Percentiles rank a stretch among this genome's conserved stretches.
phyloP scores from a whole-genome alignment of 2,113 vertebrate species.

The Puma concolor region DNA sequence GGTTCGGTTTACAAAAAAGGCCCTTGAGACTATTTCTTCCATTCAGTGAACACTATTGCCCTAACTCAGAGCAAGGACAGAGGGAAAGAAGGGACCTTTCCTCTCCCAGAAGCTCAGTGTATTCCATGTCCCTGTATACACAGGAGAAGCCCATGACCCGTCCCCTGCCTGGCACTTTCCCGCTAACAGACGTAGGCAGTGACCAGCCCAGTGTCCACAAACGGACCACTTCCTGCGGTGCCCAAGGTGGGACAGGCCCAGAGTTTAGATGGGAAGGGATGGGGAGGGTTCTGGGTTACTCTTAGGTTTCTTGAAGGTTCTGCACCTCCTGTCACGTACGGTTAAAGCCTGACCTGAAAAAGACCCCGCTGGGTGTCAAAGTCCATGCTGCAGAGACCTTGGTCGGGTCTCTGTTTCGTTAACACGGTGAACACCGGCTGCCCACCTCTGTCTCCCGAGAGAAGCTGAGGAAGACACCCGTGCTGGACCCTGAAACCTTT shows the following conservation, averaged over 20 bases:
- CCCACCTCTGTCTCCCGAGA: background rate
- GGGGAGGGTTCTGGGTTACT: background rate
- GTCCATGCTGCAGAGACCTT: accelerated
- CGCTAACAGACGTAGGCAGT: background rate
- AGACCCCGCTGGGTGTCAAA: background rate
- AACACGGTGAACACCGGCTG: accelerated
- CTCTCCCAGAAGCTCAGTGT: background rate
- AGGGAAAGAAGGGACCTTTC: background rate
- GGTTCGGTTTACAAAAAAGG: background rate
- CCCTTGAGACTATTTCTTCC: background rate
- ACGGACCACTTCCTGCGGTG: background rate
- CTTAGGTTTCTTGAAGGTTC: background rate
- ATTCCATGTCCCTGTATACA: background rate
- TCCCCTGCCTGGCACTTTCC: background rate
- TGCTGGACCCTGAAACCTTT: background rate
- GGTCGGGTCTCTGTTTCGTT: background rate
- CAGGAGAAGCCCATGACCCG: background rate
- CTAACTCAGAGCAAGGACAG: background rate
- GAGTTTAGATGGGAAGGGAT: background rate
- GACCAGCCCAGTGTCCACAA: background rate
- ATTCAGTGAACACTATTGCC: background rate
- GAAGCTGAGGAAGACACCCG: background rate
- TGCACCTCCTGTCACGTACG: accelerated
- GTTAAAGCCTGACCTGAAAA: background rate
- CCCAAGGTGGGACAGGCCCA: background rate